phyloP scores from a whole-genome alignment of 2,888 invertebrate species.

The Synanthedon formicaeformis region DNA sequence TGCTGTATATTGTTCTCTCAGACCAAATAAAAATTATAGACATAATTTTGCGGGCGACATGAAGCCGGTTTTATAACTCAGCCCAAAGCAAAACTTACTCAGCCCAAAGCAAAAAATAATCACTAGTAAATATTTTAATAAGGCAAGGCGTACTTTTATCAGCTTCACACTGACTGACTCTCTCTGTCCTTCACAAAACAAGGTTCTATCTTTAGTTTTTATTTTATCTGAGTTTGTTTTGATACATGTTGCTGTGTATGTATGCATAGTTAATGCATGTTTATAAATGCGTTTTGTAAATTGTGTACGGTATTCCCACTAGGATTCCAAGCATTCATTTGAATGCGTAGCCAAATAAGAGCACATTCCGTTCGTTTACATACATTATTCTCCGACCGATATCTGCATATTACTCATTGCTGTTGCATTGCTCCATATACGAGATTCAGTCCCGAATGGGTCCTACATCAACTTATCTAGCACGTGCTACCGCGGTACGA shows the following conservation, averaged over 20 bases:
- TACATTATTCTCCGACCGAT: conserved; percentile 1
- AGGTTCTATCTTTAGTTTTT: too few relatives aligned
- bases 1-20: too few relatives aligned
- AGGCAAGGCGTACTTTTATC: too few relatives aligned
- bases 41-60: too few relatives aligned
- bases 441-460: background rate
- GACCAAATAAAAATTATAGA: too few relatives aligned
- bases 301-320: conserved; percentile 20
- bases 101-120: too few relatives aligned
- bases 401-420: background rate
- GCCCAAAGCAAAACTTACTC: conserved; percentile 2
- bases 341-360: conserved; percentile 20
- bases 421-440: background rate
- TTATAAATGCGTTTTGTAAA: conserved; percentile 17
- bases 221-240: too few relatives aligned
- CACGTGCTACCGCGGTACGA: background rate
- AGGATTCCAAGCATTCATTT: conserved; percentile 2
- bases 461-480: background rate
- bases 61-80: too few relatives aligned
- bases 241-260: background rate
- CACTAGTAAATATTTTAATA: too few relatives aligned
- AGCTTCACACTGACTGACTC: too few relatives aligned
- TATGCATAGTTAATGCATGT: conserved; percentile 20
- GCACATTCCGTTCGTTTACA: conserved; percentile 20
- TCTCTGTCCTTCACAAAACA: too few relatives aligned